Conservation (phyloP, 23 tunicate species). For the Trididemnum miniatum region DNA sequence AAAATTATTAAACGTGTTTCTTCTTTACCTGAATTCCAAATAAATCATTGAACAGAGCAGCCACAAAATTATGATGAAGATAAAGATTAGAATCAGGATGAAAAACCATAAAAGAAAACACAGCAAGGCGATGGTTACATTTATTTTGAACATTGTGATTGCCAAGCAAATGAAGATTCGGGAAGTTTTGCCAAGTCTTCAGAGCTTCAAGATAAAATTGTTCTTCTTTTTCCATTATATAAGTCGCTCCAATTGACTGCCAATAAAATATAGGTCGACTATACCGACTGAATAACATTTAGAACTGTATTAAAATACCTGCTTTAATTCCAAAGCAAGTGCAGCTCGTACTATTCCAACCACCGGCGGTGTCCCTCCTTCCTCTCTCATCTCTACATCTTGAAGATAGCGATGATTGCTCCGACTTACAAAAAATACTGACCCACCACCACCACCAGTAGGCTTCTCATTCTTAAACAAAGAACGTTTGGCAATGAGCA, state of each 20-base stretch:
- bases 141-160: neutral
- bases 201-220: conserved; percentile 47
- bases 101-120: conserved; percentile 87
- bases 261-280: neutral
- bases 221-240: conserved; percentile 62
- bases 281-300: neutral
- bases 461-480: conserved; percentile 79
- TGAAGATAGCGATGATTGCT: conserved; percentile 80
- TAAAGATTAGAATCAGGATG: conserved; percentile 47
- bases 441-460: conserved; percentile 90
- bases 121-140: conserved; percentile 57
- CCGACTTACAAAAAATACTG: conserved; percentile 89
- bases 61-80: conserved; percentile 93
- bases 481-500: conserved; percentile 76
- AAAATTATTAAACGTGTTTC: too few relatives aligned
- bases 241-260: conserved; percentile 59
- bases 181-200: conserved; percentile 44
- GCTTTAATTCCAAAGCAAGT: conserved; percentile 72
- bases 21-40: conserved; percentile 91
- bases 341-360: conserved; percentile 85
- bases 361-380: conserved; percentile 92
- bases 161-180: conserved; percentile 76
- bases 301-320: conserved; percentile 15
- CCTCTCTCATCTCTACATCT: conserved; percentile 92
- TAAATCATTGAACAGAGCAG: conserved; percentile 87